Base-by-base conservation (phyloP, 2,888 invertebrate genomes). In the Amiota mariae region DNA sequence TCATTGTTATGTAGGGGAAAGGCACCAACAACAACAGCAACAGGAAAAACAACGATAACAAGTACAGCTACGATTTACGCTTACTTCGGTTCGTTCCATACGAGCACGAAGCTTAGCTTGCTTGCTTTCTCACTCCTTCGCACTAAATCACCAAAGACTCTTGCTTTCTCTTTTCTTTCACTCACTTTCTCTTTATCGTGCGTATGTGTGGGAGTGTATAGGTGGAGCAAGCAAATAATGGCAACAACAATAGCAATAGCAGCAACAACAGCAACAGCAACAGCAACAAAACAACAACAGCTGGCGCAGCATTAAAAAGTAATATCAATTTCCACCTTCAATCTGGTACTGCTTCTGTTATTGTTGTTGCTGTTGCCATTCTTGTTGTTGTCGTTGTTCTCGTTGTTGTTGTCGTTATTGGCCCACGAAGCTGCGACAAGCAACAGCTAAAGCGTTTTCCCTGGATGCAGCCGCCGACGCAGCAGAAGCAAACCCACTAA, bases 241-340 rank as follows among this genome's bases (percentile, higher is more conserved):
- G 61, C 61, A 63, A 24, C 24, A 63, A 24, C 24, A 63, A n/a
- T n/a, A n/a, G n/a, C n/a, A n/a, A n/a, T n/a, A n/a, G n/a, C n/a
- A 24, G 6, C 63, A 12, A 36, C 63, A 18, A 63, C 67, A 68
- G 67, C 67, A n/a, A n/a, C n/a, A n/a, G n/a, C n/a, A n/a, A n/a
- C n/a, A n/a, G n/a, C n/a, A n/a, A 63, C 63, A 18, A 63, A 24
- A 12, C 63, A 12, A 36, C 63, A 18, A 63, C 67, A 68, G 67
- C 67, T 68, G 67, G 85, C 82, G 78, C 82, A 84, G 85, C 85
- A 84, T 85, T 84, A 84, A 84, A 85, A 83, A 85, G 83, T 85
- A 85, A 83, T 83, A 84, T 84, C 85, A 85, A 84, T 84, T 84
- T 84, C 83, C 81, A 84, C 84, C 84, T 84, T 85, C 82, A 78